A percentile compares a stretch with the other conserved stretches of the same genome.
phyloP scores from a whole-genome alignment of 2,888 invertebrate species.

The Timema cristinae region DNA sequence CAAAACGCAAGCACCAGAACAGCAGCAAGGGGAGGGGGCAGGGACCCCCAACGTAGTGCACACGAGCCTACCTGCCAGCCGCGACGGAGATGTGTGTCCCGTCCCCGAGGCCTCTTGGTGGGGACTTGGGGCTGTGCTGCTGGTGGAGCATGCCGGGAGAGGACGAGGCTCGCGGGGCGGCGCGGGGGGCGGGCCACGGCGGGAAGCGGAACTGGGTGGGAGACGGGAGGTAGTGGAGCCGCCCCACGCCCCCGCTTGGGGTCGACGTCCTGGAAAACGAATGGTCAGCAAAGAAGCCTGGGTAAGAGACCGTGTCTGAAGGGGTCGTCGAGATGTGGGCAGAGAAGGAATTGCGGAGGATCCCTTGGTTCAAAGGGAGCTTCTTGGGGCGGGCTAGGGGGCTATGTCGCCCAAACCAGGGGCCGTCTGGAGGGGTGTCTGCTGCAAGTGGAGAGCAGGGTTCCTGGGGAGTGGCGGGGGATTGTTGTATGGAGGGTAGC shows the following conservation, averaged over 20 bases:
- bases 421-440: no score
- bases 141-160: constrained; percentile 32
- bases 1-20: no score
- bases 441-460: background rate
- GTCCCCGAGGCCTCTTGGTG: constrained; percentile 19
- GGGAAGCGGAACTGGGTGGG: constrained; percentile 36
- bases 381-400: background rate
- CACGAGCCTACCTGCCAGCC: background rate
- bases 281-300: constrained; percentile 26
- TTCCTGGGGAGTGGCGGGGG: constrained; percentile 26
- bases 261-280: constrained; percentile 25
- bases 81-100: constrained; percentile 20
- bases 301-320: constrained; percentile 24
- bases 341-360: constrained; percentile 27
- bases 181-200: constrained; percentile 35
- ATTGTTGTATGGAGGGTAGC: constrained; percentile 39
- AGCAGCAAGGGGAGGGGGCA: no score
- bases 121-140: constrained; percentile 31
- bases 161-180: constrained; percentile 25
- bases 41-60: no score
- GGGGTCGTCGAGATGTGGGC: constrained; percentile 9
- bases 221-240: constrained; percentile 25
- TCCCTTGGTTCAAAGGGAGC: constrained; percentile 32
- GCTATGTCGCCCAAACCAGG: no score
- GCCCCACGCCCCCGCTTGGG: constrained; percentile 17